A percentile compares a stretch with the other conserved stretches of the same genome.
Conservation (phyloP, 2,888 invertebrate genomes). For the Caenorhabditis zanzibari region DNA sequence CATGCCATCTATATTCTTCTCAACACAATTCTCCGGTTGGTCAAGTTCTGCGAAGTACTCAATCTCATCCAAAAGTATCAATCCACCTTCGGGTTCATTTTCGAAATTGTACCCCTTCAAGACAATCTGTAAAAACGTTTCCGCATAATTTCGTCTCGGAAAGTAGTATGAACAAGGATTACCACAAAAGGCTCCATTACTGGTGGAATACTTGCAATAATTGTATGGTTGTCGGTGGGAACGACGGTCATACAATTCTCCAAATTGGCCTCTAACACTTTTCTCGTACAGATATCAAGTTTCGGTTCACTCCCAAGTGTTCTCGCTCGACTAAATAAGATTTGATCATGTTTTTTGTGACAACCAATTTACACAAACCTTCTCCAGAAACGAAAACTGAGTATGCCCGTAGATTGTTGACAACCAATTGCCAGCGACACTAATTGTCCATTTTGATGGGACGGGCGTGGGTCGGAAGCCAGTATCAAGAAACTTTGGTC, state of each 20-base stretch:
- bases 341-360: background rate
- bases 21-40: constrained; percentile 74
- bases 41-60: constrained; percentile 75
- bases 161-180: background rate
- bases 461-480: constrained; percentile 73
- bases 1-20: constrained; percentile 54
- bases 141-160: constrained; percentile 8
- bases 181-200: constrained; percentile 76
- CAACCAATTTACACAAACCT: constrained; percentile 58
- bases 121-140: constrained; percentile 67
- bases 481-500: constrained; percentile 74
- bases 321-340: constrained; percentile 65
- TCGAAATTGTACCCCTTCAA: constrained; percentile 75
- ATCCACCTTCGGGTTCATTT: constrained; percentile 77
- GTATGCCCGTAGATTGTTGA: constrained; percentile 74
- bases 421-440: constrained; percentile 76
- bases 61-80: constrained; percentile 74
- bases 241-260: constrained; percentile 75
- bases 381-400: constrained; percentile 75
- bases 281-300: constrained; percentile 75
- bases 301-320: constrained; percentile 71
- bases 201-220: constrained; percentile 75
- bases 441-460: constrained; percentile 70
- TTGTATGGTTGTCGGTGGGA: constrained; percentile 73
- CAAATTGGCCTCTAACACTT: constrained; percentile 66